Evolutionary conservation across 2,113 vertebrate species (phyloP).

Genomic region (Crotalus horridus): DNA sequence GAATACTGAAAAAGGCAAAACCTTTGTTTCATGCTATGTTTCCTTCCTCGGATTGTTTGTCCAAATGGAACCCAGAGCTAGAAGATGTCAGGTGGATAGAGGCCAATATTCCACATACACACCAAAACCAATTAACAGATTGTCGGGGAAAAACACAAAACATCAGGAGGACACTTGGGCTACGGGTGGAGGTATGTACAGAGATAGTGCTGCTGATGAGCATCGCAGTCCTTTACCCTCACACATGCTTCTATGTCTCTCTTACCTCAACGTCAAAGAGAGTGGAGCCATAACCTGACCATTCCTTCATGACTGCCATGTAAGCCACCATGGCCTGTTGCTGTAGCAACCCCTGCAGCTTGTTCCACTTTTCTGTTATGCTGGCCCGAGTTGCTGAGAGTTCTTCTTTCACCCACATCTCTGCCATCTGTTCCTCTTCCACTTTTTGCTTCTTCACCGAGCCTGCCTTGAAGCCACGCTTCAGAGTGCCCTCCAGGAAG

Average conservation of each 20-base stretch:
- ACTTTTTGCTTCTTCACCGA: constrained; percentile 88
- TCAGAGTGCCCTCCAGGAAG: constrained; percentile 85
- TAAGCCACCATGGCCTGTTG: constrained; percentile 92
- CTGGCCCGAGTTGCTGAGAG: constrained; percentile 86
- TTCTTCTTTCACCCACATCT: constrained; percentile 95
- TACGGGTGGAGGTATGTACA: neutral
- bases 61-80: neutral
- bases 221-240: neutral
- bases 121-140: neutral
- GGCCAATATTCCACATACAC: neutral
- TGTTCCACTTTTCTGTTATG: constrained; percentile 86
- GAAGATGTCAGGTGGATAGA: neutral
- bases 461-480: constrained; percentile 87
- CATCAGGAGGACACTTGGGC: neutral
- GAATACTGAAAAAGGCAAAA: neutral
- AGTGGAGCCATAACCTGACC: constrained; percentile 90
- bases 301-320: constrained; percentile 88
- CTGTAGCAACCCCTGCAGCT: constrained; percentile 84
- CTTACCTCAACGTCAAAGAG: constrained; percentile 91
- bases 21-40: neutral
- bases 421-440: constrained; percentile 91
- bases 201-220: neutral
- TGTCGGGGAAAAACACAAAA: neutral
- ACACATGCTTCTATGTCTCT: neutral
- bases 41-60: neutral